Conservation (phyloP, 2,113 vertebrate species). For the Syngnathus scovelli region DNA sequence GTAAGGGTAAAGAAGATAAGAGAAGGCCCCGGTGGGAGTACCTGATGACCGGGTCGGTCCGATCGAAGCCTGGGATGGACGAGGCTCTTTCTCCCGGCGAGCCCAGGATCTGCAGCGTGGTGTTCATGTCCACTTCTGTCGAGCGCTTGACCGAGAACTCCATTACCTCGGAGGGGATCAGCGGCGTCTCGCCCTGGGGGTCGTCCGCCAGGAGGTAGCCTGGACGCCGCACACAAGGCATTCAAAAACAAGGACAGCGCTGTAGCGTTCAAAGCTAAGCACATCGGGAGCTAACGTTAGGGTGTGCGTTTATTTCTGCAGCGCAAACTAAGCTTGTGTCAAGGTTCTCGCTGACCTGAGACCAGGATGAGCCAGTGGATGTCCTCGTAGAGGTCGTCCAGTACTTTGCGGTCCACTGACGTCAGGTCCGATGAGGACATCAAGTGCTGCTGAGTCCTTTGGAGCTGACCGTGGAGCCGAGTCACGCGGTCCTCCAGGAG, state of each 20-base stretch:
- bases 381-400: slow-evolving; percentile 97
- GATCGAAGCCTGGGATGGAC: slow-evolving; percentile 95
- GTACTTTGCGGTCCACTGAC: slow-evolving; percentile 81
- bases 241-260: background rate
- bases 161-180: slow-evolving; percentile 98
- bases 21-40: background rate
- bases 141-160: slow-evolving; percentile 98
- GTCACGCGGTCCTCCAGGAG: slow-evolving; percentile 94
- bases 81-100: slow-evolving; percentile 96
- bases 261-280: background rate
- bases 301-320: background rate
- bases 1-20: background rate
- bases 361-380: slow-evolving; percentile 99
- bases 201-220: slow-evolving; percentile 98
- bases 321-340: background rate
- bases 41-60: slow-evolving; percentile 98
- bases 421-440: slow-evolving; percentile 82
- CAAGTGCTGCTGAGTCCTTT: slow-evolving; percentile 91
- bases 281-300: background rate
- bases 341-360: slow-evolving; percentile 74
- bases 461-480: slow-evolving; percentile 89
- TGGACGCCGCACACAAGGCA: slow-evolving; percentile 49
- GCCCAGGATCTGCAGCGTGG: slow-evolving; percentile 94
- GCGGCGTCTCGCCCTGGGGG: slow-evolving; percentile 95
- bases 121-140: slow-evolving; percentile 96